A percentile compares a stretch with the other conserved stretches of the same genome.
These are phyloP conservation scores for Erynnis tages DNA, from an alignment of 2,888 invertebrate genomes.

Conservation along the genomic window DNA sequence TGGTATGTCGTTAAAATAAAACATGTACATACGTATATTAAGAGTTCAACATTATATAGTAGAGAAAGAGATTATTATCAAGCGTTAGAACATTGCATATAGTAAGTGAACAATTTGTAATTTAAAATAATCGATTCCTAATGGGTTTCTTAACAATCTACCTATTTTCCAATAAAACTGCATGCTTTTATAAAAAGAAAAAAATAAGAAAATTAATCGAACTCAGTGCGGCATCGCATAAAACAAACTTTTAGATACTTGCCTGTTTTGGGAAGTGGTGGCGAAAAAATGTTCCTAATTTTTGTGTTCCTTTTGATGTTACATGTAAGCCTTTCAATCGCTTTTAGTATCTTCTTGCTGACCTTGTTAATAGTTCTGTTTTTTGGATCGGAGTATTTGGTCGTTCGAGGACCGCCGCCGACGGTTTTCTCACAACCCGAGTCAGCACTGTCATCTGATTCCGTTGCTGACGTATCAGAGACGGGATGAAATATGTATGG, in stretches of 20 bases:
- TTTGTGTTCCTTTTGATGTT: slow-evolving; percentile 63
- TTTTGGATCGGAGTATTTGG: slow-evolving; percentile 72
- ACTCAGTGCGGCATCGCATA: background rate
- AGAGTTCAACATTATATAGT: no score
- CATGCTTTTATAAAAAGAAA: no score
- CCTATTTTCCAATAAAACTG: background rate
- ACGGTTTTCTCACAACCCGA: slow-evolving; percentile 67
- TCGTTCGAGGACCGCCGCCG: slow-evolving; percentile 64
- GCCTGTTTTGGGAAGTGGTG: slow-evolving; percentile 30
- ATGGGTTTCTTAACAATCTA: no score
- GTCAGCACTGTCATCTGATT: slow-evolving; percentile 68
- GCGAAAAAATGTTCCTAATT: slow-evolving; percentile 42
- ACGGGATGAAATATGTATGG: slow-evolving; percentile 73
- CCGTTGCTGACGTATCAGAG: slow-evolving; percentile 72
- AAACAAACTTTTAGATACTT: slow-evolving; percentile 31
- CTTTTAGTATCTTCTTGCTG: slow-evolving; percentile 72
- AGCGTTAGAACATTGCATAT: no score
- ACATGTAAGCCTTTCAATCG: slow-evolving; percentile 70
- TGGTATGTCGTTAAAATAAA: no score
- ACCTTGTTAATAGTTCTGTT: slow-evolving; percentile 76
- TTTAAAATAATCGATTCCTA: no score
- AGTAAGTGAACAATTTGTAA: no score
- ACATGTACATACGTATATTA: no score
- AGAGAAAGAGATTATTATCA: no score
- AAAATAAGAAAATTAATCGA: background rate